Percentiles rank a stretch among this genome's conserved stretches.
Evolutionary conservation across 2,888 invertebrate genomes (phyloP).

Genomic region (Peribatodes rhomboidaria): DNA sequence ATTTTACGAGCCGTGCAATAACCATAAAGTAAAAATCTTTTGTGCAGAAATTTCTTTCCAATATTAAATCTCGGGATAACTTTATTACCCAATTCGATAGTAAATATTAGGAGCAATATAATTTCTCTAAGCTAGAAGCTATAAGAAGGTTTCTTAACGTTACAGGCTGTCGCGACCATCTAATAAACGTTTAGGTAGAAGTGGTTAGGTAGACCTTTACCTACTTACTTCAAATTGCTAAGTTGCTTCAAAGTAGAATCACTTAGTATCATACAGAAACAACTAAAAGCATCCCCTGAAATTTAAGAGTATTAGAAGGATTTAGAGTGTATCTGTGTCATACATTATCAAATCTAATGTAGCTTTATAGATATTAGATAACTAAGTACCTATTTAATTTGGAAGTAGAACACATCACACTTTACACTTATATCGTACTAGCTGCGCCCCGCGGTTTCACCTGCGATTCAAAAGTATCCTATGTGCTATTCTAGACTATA

Average conservation of each 20-base stretch:
- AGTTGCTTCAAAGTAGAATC: not conserved
- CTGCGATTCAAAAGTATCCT: too few species aligned
- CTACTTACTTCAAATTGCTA: not conserved
- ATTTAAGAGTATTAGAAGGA: too few species aligned
- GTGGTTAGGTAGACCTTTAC: not conserved
- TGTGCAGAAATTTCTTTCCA: conserved; percentile 32
- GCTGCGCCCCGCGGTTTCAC: too few species aligned
- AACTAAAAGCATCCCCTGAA: too few species aligned
- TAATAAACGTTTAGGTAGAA: not conserved
- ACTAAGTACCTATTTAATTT: too few species aligned
- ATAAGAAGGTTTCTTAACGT: conserved; percentile 1
- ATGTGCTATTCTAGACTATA: too few species aligned
- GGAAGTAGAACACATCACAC: too few species aligned
- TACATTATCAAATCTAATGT: too few species aligned
- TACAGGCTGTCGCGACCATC: not conserved
- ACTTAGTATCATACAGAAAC: not conserved
- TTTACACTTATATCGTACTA: too few species aligned
- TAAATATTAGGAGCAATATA: conserved; percentile 26
- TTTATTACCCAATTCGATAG: conserved; percentile 32
- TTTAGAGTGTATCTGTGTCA: too few species aligned
- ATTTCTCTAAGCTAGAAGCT: conserved; percentile 2
- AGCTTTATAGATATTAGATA: too few species aligned
- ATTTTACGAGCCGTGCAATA: conserved; percentile 39
- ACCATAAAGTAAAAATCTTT: conserved; percentile 32
- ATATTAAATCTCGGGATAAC: conserved; percentile 22